phyloP scores from a whole-genome alignment of 1,140 invertebrate genomes.

The Contarinia nasturtii region DNA sequence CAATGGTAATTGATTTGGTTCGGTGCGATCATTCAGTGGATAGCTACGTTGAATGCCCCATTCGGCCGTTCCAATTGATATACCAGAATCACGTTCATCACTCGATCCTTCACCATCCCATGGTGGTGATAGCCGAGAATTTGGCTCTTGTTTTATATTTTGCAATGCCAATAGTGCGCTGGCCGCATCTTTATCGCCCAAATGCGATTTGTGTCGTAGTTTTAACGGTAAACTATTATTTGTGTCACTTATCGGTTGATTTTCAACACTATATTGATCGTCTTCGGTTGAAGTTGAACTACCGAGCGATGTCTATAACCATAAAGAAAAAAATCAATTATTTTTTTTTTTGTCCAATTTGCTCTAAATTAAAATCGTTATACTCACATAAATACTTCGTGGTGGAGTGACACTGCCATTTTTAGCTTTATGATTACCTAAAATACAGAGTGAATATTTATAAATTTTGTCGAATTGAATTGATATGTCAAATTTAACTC shows the following conservation, averaged over 20 bases:
- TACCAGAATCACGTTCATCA: constrained; percentile 74
- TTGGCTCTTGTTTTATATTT: constrained; percentile 67
- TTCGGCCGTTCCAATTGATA: constrained; percentile 51
- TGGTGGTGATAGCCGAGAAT: constrained; percentile 45
- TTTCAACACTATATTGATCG: background rate
- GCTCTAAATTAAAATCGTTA: too few species aligned
- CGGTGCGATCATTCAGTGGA: background rate
- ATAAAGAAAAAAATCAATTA: too few species aligned
- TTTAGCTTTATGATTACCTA: too few species aligned
- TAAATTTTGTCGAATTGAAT: too few species aligned
- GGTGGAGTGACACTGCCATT: too few species aligned
- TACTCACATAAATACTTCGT: too few species aligned
- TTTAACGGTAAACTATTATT: constrained; percentile 50
- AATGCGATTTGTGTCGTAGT: constrained; percentile 75
- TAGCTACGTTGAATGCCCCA: constrained; percentile 26
- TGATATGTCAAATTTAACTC: constrained; percentile 13
- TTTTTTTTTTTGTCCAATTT: too few species aligned
- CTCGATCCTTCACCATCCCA: constrained; percentile 71
- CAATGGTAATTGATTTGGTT: too few species aligned
- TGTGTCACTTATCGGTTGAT: background rate
- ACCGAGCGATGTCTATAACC: too few species aligned
- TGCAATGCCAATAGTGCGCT: constrained; percentile 56
- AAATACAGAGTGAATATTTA: too few species aligned
- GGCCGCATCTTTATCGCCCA: constrained; percentile 71
- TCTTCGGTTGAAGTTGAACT: background rate